Evolutionary conservation across 2,113 vertebrate genomes (phyloP).

Genomic region (Percopsis transmontana): DNA sequence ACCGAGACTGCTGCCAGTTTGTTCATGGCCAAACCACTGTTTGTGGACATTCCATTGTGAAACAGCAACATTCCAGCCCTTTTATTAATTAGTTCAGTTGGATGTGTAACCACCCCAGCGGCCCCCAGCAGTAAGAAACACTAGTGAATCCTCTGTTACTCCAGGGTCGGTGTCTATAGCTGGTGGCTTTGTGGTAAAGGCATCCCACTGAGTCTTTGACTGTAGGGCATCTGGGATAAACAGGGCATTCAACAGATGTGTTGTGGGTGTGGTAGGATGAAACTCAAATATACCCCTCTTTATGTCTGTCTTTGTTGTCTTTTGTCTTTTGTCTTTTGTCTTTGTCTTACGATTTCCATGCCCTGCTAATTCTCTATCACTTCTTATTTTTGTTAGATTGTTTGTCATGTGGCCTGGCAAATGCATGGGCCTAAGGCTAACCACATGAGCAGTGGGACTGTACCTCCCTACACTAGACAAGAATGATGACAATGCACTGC

Average conservation of each 20-base stretch:
- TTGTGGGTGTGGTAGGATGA: neutral
- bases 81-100: neutral
- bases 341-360: neutral
- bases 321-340: neutral
- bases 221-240: neutral
- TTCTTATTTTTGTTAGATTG: too few species aligned
- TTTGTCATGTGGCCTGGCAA: neutral
- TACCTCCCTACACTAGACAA: neutral
- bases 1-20: neutral
- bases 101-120: neutral
- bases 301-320: neutral
- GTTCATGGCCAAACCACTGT: neutral
- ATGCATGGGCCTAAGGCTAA: neutral
- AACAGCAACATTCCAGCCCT: neutral
- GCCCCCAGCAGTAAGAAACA: neutral
- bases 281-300: neutral
- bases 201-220: neutral
- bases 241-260: neutral
- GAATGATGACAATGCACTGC: slow-evolving; percentile 3
- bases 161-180: neutral
- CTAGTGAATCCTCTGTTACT: neutral
- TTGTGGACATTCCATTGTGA: neutral
- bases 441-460: neutral
- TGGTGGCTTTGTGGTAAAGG: neutral
- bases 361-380: neutral